These are phyloP conservation scores for Pelecanus crispus DNA, from an alignment of 2,113 vertebrate species.

Conservation along the genomic window DNA sequence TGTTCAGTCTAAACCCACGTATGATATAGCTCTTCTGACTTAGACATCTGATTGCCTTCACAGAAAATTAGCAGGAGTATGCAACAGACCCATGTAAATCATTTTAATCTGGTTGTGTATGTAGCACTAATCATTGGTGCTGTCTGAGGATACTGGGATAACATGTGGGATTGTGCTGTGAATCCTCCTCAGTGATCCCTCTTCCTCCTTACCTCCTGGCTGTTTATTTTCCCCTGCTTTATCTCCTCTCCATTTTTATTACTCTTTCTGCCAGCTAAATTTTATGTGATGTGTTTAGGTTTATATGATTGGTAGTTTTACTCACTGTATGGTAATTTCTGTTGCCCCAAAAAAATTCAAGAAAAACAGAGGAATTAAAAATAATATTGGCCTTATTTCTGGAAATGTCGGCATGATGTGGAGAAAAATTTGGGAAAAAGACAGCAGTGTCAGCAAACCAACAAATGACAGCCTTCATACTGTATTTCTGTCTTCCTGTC, in stretches of 20 bases:
- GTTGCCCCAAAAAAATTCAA: not conserved
- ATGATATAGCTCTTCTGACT: not conserved
- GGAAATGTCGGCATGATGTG: not conserved
- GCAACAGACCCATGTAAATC: not conserved
- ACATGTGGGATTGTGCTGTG: not conserved
- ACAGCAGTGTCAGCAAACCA: not conserved
- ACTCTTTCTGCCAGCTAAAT: not conserved
- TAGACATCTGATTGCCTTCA: not conserved
- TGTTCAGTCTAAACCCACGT: not conserved
- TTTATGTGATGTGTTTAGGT: not conserved
- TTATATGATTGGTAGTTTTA: not conserved
- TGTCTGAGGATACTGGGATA: not conserved
- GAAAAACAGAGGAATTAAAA: not conserved
- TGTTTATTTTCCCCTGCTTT: not conserved
- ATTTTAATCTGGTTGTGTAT: not conserved
- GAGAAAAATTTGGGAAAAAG: not conserved
- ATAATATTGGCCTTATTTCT: not conserved
- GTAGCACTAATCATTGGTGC: accelerated
- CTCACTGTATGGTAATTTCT: not conserved
- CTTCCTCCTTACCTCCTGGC: not conserved
- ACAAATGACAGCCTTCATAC: not conserved
- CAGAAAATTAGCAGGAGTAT: not conserved
- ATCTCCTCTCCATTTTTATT: not conserved
- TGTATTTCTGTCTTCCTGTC: not conserved
- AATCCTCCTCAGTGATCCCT: not conserved